phyloP scores from a whole-genome alignment of 2,888 invertebrate genomes.

The Heteropelma amictum region DNA sequence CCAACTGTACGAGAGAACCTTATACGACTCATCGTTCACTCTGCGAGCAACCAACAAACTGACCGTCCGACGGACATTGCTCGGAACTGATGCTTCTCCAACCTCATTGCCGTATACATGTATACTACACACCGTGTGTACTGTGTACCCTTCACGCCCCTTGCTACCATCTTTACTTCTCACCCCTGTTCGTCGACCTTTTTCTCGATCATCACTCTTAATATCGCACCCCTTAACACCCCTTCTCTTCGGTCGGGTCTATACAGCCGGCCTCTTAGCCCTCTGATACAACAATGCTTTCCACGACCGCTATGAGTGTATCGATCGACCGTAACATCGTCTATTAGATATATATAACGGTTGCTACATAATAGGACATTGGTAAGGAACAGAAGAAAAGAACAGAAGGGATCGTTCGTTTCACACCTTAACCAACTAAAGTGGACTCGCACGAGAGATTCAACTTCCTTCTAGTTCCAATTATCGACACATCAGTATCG shows the following conservation, averaged over 20 bases:
- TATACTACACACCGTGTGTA: conserved; percentile 30
- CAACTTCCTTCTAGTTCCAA: neutral
- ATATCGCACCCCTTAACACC: conserved; percentile 38
- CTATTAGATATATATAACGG: conserved; percentile 34
- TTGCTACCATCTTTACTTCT: conserved; percentile 31
- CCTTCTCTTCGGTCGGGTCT: neutral
- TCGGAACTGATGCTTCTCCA: neutral
- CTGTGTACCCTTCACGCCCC: conserved; percentile 32
- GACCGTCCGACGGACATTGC: conserved; percentile 42
- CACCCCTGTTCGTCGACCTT: conserved; percentile 53
- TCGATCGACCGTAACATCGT: conserved; percentile 55
- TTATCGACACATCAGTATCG: neutral
- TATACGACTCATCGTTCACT: too few relatives aligned
- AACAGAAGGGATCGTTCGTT: conserved; percentile 12
- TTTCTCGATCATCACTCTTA: conserved; percentile 53
- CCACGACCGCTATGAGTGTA: conserved; percentile 39
- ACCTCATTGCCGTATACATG: neutral
- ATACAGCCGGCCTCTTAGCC: conserved; percentile 27
- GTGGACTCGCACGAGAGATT: neutral
- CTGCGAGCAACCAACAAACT: too few relatives aligned
- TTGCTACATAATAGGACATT: conserved; percentile 35
- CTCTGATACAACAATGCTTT: conserved; percentile 48
- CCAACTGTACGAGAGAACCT: too few relatives aligned
- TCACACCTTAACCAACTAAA: conserved; percentile 2
- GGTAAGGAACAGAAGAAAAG: conserved; percentile 9